Conservation (phyloP, 2,113 vertebrate species). For the Gobio gobio region DNA sequence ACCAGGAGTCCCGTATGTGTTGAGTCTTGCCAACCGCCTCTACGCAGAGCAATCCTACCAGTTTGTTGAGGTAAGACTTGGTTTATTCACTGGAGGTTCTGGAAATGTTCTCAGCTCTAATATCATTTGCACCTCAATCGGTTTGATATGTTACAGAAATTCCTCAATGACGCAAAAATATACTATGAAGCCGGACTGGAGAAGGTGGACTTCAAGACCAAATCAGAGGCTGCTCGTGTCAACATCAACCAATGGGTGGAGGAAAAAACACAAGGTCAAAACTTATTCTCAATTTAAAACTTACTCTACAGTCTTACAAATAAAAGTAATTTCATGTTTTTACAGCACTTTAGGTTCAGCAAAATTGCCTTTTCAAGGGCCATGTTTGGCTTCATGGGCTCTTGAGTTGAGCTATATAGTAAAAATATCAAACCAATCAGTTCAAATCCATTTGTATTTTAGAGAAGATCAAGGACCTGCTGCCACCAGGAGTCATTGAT, state of each 20-base stretch:
- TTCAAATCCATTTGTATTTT: background rate
- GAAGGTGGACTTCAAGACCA: constrained; percentile 67
- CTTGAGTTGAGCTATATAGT: background rate
- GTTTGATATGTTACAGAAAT: constrained; percentile 66
- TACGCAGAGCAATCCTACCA: constrained; percentile 86
- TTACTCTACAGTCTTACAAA: background rate
- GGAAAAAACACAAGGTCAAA: constrained; percentile 72
- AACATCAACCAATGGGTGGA: constrained; percentile 80
- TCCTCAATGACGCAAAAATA: constrained; percentile 64
- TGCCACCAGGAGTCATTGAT: constrained; percentile 74
- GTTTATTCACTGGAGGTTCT: background rate
- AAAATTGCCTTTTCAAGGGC: background rate
- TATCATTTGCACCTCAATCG: background rate
- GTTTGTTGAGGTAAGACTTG: constrained; percentile 80
- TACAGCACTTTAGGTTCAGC: no score
- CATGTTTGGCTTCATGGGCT: background rate
- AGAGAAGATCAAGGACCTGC: constrained; percentile 88
- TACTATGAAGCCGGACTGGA: constrained; percentile 74
- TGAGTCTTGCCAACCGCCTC: constrained; percentile 85
- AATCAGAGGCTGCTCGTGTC: constrained; percentile 63
- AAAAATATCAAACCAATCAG: no score
- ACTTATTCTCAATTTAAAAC: background rate
- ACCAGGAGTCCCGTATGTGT: constrained; percentile 71
- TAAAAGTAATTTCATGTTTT: background rate
- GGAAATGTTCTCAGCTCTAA: background rate